Conservation (phyloP, 2,888 invertebrate species). For the Sthenelais limicola region DNA sequence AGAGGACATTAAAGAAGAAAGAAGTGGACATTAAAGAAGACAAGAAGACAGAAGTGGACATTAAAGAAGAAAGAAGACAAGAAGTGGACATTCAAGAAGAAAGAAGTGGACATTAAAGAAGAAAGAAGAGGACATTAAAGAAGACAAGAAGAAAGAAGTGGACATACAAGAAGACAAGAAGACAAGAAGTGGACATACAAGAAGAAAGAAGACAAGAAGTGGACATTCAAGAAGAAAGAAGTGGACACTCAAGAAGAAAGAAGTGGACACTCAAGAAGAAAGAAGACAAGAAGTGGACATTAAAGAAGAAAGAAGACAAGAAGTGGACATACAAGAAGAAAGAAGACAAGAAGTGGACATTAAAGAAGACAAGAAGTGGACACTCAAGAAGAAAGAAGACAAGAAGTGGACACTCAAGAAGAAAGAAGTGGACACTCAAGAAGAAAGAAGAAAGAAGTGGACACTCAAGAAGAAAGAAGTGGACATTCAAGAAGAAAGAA, state of each 20-base stretch:
- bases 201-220: background rate
- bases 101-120: background rate
- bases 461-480: background rate
- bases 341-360: background rate
- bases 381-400: background rate
- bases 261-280: background rate
- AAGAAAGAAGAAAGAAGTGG: conserved; percentile 9
- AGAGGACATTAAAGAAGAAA: background rate
- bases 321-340: background rate
- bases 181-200: background rate
- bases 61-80: background rate
- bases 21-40: background rate
- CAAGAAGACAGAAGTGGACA: background rate
- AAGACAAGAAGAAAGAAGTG: background rate
- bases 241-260: background rate
- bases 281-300: background rate
- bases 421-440: background rate
- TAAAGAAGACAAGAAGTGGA: background rate
- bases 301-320: background rate
- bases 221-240: background rate
- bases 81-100: background rate
- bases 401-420: background rate
- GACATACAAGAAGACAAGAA: background rate
- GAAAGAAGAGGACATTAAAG: background rate
- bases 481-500: background rate